Conservation (phyloP, 2,888 invertebrate genomes). For the Dascillus cervinus region DNA sequence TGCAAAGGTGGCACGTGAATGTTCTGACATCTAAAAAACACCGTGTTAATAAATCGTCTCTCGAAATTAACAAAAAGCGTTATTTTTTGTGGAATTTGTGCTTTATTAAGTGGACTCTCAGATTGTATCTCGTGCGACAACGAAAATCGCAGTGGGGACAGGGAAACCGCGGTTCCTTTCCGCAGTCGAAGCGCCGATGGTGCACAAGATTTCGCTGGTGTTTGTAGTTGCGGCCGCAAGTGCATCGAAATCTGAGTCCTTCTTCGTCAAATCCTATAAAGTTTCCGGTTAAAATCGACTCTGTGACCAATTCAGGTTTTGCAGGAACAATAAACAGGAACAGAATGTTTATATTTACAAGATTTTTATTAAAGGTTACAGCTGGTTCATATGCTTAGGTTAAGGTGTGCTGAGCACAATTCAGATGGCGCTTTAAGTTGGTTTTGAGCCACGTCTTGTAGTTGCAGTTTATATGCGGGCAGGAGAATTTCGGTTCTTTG, state of each 20-base stretch:
- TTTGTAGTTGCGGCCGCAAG: slow-evolving; percentile 28
- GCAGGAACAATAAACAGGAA: too few relatives aligned
- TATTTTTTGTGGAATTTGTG: slow-evolving; percentile 32
- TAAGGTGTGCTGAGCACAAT: too few relatives aligned
- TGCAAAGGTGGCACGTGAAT: too few relatives aligned
- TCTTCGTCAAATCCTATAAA: too few relatives aligned
- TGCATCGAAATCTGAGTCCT: neutral
- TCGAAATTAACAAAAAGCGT: too few relatives aligned
- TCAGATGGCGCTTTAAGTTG: slow-evolving; percentile 30
- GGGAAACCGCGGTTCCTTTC: slow-evolving; percentile 44
- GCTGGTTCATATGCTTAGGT: too few relatives aligned
- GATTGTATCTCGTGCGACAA: slow-evolving; percentile 63
- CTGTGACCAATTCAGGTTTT: too few relatives aligned
- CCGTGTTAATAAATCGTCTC: too few relatives aligned
- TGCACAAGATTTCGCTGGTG: slow-evolving; percentile 29
- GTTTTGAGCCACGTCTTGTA: slow-evolving; percentile 30
- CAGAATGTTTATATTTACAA: too few relatives aligned
- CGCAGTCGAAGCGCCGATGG: slow-evolving; percentile 45
- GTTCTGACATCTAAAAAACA: too few relatives aligned
- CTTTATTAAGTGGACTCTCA: slow-evolving; percentile 66
- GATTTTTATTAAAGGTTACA: too few relatives aligned
- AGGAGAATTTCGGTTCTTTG: slow-evolving; percentile 38
- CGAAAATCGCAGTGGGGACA: slow-evolving; percentile 43
- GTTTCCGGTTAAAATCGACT: too few relatives aligned
- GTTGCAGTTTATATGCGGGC: slow-evolving; percentile 29